phyloP scores from a whole-genome alignment of 2,797 vertebrate genomes.

The Acropternis orthonyx region DNA sequence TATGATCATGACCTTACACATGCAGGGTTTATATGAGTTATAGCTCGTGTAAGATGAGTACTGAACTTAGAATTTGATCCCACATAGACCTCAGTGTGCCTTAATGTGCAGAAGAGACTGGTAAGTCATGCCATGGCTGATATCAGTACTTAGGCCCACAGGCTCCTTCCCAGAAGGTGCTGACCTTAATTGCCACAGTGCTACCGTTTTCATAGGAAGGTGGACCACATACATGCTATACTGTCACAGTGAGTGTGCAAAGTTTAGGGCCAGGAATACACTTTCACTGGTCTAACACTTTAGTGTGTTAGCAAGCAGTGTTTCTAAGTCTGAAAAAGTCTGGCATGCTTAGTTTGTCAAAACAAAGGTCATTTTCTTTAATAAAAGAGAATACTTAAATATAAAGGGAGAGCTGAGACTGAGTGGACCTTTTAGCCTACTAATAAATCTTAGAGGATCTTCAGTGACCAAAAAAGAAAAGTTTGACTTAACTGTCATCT shows the following conservation, averaged over 20 bases:
- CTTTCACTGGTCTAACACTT: not conserved
- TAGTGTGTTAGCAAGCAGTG: not conserved
- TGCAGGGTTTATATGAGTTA: rapidly evolving
- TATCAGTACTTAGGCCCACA: not conserved
- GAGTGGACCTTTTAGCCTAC: not conserved
- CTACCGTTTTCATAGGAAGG: not conserved
- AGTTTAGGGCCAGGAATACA: not conserved
- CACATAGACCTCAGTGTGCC: too few relatives aligned
- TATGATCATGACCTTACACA: not conserved
- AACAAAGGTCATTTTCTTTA: not conserved
- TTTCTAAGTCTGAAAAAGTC: not conserved
- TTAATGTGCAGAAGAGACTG: not conserved
- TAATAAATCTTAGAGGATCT: not conserved
- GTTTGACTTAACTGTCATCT: not conserved
- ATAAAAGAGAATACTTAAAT: not conserved
- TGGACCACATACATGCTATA: not conserved
- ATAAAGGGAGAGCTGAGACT: not conserved
- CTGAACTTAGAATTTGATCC: not conserved
- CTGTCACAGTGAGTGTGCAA: not conserved
- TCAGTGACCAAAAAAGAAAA: not conserved
- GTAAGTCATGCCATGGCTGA: not conserved
- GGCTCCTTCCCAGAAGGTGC: not conserved
- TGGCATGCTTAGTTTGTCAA: not conserved
- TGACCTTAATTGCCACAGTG: not conserved
- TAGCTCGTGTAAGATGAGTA: not conserved